Evolutionary conservation across 2,113 vertebrate species (phyloP), one percentile per base, ranked within the genome.

Genomic region (Chaetodon auriga): DNA sequence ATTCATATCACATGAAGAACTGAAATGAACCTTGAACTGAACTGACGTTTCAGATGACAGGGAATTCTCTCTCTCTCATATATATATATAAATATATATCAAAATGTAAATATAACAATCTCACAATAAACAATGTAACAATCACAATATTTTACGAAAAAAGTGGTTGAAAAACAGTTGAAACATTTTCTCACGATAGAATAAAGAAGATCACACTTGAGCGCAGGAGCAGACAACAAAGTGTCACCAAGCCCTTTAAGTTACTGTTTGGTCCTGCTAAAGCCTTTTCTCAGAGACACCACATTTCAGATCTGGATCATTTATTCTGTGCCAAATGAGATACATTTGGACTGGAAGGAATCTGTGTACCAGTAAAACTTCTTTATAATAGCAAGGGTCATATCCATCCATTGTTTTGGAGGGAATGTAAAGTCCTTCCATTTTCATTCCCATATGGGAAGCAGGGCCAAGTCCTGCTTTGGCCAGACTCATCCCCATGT

Each of bases 291-390:
- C 38, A 7, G 6, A 7, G 8, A 1, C 2, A 8, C 38, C 38
- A 61, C 95, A 96, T 61, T 75, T 75, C 35, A 95, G 73, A 13
- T 80, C 51, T 4, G 90, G 89, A 15, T 94, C 74, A 2, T 92
- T 93, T 21, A 96, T 68, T 36, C 91, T 89, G 0, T 95, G 30
- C 97, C 97, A 97, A 95, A 97, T 96, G 1, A 95, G 53, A 66
- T 80, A 93, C 57, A 91, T 90, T 64, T 95, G 91, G 15, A 91
- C 71, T 0, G 96, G 94, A 43, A 89, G n/a, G 13, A 96, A 96
- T 65, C 96, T 94, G 68, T 96, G 97, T 4, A 96, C 95, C 53
- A 97, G 48, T 48, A 97, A 81, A 10, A 97, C 64, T 0, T 97
- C 96, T 68, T 89, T 93, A 84, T 95, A 96, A 78, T 71, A 95